Evolutionary conservation across 2,797 vertebrate genomes (phyloP), one percentile per base, ranked within the genome.

Genomic region (Cyclopterus lumpus): DNA sequence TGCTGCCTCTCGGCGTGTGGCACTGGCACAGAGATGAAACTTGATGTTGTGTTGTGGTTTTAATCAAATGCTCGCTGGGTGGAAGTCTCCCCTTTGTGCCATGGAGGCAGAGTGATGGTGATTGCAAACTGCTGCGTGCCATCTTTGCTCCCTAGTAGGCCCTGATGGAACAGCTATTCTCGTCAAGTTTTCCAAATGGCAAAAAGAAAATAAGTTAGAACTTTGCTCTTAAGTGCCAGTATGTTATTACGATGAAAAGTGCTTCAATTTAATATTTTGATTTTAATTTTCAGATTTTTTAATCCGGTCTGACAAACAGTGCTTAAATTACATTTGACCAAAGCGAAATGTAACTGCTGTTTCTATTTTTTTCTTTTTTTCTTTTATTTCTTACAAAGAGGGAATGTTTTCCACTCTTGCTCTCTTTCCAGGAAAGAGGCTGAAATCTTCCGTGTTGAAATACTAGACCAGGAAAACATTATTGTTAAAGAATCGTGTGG

Each of bases 381-480:
- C 26, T 28, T 28, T 28, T 26, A 2, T 28, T 28, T 28, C 34
- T 46, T 11, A 65, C 58, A 9, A 68, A 74, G 49, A 74, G 65
- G 75, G 67, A 51, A 58, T 85, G 81, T 88, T 84, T 81, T 79
- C 67, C 51, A 73, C 67, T 72, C 59, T 75, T 67, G 64, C 62
- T 81, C 42, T 78, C 63, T 80, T 92, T 90, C 86, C 90, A 83
- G 92, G 87, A 90, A 92, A 86, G 64, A 81, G 82, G 66, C 57
- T 51, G 74, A 87, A 71, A 75, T 90, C 82, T 85, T 93, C 79
- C 74, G 82, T 32, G 75, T 86, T 90, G 90, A 92, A 92, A 94
- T n/a, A 59, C 77, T 68, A 92, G 89, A 89, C 67, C 82, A 86
- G 82, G 81, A 91, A 93, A 93, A 92, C 90, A 92, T 92, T 89